These are phyloP conservation scores for Pelvicachromis taeniatus DNA, from an alignment of 2,113 vertebrate species.

Conservation along the genomic window DNA sequence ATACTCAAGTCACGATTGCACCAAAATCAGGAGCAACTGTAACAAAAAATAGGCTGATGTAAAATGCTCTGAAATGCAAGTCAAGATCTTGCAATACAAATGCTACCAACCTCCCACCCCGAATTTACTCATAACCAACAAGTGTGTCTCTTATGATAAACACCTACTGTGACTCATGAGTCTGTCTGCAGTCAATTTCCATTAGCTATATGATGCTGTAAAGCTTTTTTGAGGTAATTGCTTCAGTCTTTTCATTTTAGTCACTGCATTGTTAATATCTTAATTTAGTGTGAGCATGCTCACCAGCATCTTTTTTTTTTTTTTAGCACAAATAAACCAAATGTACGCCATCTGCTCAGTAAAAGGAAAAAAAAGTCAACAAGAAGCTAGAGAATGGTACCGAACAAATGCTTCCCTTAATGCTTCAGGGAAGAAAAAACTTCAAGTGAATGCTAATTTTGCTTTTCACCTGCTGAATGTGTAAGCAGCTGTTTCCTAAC, in stretches of 20 bases:
- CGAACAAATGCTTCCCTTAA: background rate
- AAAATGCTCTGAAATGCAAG: background rate
- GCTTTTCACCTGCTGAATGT: background rate
- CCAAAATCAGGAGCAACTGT: background rate
- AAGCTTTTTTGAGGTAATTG: background rate
- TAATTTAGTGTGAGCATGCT: background rate
- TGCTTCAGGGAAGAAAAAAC: background rate
- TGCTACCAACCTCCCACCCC: background rate
- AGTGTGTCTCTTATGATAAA: background rate
- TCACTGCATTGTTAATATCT: background rate
- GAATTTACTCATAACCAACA: background rate
- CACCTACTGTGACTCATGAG: background rate
- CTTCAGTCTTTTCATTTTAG: background rate
- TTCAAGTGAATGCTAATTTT: background rate
- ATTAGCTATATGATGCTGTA: background rate
- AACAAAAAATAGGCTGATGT: background rate
- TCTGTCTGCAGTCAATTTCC: background rate
- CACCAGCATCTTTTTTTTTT: background rate
- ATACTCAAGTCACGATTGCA: conserved; percentile 10
- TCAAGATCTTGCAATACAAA: background rate
- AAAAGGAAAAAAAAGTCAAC: background rate
- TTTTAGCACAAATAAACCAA: background rate
- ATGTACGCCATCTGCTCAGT: background rate
- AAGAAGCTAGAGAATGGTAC: background rate
- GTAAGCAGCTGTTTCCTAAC: background rate